phyloP scores from a whole-genome alignment of 2,797 vertebrate species.

The Halcyon smyrnensis region DNA sequence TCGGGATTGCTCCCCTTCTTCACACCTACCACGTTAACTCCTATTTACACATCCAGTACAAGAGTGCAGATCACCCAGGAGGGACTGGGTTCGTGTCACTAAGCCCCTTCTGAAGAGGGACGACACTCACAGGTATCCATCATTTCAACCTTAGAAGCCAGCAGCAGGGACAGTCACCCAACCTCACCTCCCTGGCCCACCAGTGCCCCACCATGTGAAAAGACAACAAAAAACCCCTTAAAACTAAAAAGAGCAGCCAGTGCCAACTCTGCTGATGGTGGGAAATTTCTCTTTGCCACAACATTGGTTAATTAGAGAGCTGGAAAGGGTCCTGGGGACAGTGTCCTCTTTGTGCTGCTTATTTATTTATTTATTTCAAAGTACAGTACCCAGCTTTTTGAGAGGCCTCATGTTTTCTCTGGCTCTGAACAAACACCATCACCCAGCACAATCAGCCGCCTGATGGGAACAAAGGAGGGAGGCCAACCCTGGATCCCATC shows the following conservation, averaged over 20 bases:
- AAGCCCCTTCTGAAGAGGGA: not conserved
- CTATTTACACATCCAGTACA: rapidly evolving
- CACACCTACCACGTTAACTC: not conserved
- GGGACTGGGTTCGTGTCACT: not conserved
- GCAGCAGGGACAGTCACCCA: not conserved
- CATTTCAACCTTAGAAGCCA: not conserved
- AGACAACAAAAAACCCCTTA: too few species aligned
- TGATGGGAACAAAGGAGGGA: conserved; percentile 65
- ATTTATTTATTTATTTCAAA: conserved; percentile 69
- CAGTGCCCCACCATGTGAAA: not conserved
- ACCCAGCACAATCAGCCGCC: conserved; percentile 69
- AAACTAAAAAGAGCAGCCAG: not conserved
- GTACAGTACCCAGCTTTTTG: conserved; percentile 62
- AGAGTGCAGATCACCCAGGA: not conserved
- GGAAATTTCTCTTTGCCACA: conserved; percentile 68
- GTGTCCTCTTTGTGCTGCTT: conserved; percentile 71
- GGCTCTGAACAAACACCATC: conserved; percentile 71
- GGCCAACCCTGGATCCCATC: not conserved
- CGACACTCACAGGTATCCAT: not conserved
- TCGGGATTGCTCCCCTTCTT: not conserved
- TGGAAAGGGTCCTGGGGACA: conserved; percentile 62
- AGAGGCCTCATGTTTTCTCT: conserved; percentile 78
- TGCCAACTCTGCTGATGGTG: conserved; percentile 57
- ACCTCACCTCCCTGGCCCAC: not conserved
- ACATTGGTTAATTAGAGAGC: conserved; percentile 67